Evolutionary conservation across 2,888 invertebrate genomes (phyloP).

Genomic region (Pollenia amentaria): DNA sequence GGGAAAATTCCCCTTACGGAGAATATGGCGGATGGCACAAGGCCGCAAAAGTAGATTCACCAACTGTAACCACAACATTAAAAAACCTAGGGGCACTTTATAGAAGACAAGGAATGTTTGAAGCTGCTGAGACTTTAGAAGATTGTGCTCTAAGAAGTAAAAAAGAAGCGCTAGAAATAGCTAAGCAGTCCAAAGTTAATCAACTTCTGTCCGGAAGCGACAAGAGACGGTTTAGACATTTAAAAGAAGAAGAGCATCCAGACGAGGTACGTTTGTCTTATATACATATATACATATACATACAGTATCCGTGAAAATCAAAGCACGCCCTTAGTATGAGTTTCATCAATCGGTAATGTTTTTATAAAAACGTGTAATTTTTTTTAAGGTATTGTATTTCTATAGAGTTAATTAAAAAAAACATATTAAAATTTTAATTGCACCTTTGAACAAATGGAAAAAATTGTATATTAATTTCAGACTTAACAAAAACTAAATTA

Average conservation of each 20-base stretch:
- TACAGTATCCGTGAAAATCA: neutral
- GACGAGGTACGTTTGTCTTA: conserved; percentile 81
- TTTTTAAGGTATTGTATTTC: too few relatives aligned
- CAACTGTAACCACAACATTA: conserved; percentile 98
- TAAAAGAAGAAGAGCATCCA: conserved; percentile 82
- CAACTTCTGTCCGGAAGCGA: conserved; percentile 88
- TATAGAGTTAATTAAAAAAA: too few relatives aligned
- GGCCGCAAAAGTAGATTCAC: conserved; percentile 98
- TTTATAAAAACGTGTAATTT: too few relatives aligned
- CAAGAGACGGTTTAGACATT: conserved; percentile 86
- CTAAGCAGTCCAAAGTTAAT: conserved; percentile 94
- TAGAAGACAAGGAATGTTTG: conserved; percentile 99
- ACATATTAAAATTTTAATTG: neutral
- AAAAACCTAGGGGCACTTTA: conserved; percentile 99
- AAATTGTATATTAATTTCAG: too few relatives aligned
- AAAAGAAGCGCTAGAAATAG: conserved; percentile 97
- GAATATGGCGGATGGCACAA: conserved; percentile 98
- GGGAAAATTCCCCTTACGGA: conserved; percentile 95
- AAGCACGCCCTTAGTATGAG: too few relatives aligned
- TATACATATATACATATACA: neutral
- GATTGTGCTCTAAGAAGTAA: conserved; percentile 98
- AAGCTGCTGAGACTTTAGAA: conserved; percentile 99
- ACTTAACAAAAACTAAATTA: too few relatives aligned
- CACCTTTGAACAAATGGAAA: too few relatives aligned
- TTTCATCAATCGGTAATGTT: too few relatives aligned